These are phyloP conservation scores for Gortyna flavago DNA, from an alignment of 2,888 invertebrate genomes.

Conservation along the genomic window DNA sequence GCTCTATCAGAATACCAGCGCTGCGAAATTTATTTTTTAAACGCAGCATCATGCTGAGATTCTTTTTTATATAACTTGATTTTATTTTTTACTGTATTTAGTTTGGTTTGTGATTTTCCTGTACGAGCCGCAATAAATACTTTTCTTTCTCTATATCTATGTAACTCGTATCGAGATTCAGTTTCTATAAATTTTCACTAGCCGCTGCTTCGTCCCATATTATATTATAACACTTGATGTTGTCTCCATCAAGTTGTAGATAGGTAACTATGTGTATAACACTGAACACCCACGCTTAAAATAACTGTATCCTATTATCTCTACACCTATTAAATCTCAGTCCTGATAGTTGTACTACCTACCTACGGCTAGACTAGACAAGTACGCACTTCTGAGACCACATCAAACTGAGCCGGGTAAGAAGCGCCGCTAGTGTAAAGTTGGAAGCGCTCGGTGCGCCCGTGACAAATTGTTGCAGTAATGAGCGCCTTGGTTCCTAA, in stretches of 20 bases:
- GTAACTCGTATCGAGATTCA: neutral
- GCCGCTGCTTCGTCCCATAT: neutral
- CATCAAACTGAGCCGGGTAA: slow-evolving; percentile 62
- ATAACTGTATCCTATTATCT: neutral
- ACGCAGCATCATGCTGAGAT: no score
- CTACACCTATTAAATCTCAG: neutral
- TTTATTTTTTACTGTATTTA: no score
- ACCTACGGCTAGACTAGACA: slow-evolving; percentile 29
- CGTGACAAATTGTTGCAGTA: slow-evolving; percentile 81
- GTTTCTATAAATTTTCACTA: neutral
- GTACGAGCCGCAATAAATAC: no score
- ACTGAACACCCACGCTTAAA: neutral
- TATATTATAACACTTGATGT: neutral
- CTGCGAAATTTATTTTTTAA: no score
- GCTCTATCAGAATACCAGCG: no score
- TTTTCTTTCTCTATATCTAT: no score
- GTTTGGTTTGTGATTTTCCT: no score
- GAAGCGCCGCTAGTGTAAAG: slow-evolving; percentile 65
- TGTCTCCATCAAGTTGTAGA: neutral
- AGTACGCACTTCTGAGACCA: slow-evolving; percentile 56
- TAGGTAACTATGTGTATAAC: no score
- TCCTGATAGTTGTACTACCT: slow-evolving; percentile 16
- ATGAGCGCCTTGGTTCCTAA: slow-evolving; percentile 72
- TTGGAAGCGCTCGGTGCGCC: slow-evolving; percentile 71
- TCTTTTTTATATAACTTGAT: no score